phyloP scores from a whole-genome alignment of 53 echinoderm and acorn worm species.

The Henricia sp. region DNA sequence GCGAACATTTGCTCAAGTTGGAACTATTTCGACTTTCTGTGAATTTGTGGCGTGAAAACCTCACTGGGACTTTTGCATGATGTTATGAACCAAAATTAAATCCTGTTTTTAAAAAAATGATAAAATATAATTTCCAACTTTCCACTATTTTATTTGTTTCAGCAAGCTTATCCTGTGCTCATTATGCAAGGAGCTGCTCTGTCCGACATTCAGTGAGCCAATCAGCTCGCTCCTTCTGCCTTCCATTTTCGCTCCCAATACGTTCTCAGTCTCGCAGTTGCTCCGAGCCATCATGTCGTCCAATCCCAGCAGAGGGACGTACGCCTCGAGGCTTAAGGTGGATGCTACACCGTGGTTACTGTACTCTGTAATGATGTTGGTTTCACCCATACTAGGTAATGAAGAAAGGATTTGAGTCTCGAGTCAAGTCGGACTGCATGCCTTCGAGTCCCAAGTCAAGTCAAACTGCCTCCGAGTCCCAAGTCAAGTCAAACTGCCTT shows the following conservation, averaged over 20 bases:
- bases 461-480: too few species aligned
- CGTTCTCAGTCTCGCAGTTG: constrained; percentile 73
- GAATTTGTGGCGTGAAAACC: too few species aligned
- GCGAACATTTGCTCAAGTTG: too few species aligned
- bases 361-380: constrained; percentile 82
- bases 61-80: too few species aligned
- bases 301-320: constrained; percentile 31
- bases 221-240: constrained; percentile 89
- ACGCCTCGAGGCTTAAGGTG: constrained; percentile 37
- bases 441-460: too few species aligned
- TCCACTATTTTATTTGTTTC: too few species aligned
- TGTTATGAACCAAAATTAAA: too few species aligned
- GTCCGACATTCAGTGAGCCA: constrained; percentile 84
- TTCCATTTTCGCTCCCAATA: constrained; percentile 56
- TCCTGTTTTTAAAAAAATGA: too few species aligned
- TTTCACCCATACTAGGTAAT: constrained; percentile 79
- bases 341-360: constrained; percentile 93
- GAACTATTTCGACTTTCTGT: too few species aligned
- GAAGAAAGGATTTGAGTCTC: background rate
- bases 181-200: constrained; percentile 85
- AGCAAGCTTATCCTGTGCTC: constrained; percentile 70
- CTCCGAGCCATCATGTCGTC: constrained; percentile 75
- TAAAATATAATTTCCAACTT: too few species aligned
- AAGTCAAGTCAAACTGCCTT: too few species aligned
- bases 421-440: too few species aligned